Conservation (phyloP, 2,797 vertebrate species). For the Rallus crepitans region DNA sequence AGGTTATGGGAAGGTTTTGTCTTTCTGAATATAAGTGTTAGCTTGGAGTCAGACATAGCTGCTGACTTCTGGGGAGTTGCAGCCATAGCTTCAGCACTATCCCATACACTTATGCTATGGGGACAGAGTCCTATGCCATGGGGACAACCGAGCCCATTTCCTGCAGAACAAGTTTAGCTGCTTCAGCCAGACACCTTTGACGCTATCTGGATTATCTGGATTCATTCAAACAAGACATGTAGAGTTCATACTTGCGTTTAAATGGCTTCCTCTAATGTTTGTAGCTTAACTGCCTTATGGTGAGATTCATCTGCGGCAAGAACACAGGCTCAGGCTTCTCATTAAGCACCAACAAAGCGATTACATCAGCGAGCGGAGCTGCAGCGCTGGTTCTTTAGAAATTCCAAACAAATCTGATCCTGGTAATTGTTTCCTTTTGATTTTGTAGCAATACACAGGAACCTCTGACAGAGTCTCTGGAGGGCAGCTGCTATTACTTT, state of each 20-base stretch:
- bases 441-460: not conserved
- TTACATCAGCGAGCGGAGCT: not conserved
- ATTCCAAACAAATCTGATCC: not conserved
- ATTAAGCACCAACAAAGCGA: not conserved
- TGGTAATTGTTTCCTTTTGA: not conserved
- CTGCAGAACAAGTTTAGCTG: not conserved
- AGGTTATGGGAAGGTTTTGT: not conserved
- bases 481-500: not conserved
- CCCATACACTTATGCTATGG: not conserved
- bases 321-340: not conserved
- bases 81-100: not conserved
- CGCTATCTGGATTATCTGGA: not conserved
- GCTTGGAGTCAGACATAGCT: not conserved
- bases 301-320: not conserved
- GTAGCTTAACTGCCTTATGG: not conserved
- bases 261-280: not conserved
- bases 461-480: not conserved
- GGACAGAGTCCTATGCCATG: fast-evolving
- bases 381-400: not conserved
- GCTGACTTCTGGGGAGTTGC: not conserved
- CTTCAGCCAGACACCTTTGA: not conserved
- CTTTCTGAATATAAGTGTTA: not conserved
- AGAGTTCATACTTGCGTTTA: not conserved
- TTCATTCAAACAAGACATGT: not conserved
- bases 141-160: not conserved